Conservation (phyloP, 2,888 invertebrate species). For the Drosophila nigricruria region DNA sequence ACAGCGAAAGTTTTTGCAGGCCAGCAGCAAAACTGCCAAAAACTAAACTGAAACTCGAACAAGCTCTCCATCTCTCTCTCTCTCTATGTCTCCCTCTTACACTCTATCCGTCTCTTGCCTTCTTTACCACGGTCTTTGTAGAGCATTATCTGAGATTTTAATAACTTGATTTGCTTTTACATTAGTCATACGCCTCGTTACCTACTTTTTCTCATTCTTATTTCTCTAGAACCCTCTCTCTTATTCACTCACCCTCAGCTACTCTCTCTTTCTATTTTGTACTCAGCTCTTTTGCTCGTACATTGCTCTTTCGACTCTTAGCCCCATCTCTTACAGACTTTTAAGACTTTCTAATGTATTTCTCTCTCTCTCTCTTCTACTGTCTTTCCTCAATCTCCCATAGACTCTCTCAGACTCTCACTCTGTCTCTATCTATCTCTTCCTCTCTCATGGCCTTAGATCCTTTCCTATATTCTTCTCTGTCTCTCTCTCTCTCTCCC, state of each 20-base stretch:
- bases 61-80: constrained; percentile 1
- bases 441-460: no score
- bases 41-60: constrained; percentile 46
- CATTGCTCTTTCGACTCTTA: no score
- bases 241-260: not conserved
- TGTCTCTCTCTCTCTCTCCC: no score
- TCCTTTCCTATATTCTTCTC: no score
- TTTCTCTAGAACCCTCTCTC: not conserved
- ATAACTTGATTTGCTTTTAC: constrained; percentile 48
- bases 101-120: not conserved
- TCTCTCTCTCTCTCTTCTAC: no score
- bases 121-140: not conserved
- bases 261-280: not conserved
- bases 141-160: constrained; percentile 39
- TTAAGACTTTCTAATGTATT: no score
- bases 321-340: no score
- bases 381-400: no score
- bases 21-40: constrained; percentile 47
- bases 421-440: not conserved
- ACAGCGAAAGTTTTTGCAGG: constrained; percentile 58
- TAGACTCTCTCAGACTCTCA: not conserved
- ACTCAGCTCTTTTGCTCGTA: no score
- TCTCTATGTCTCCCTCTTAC: not conserved
- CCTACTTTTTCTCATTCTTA: not conserved
- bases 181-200: constrained; percentile 28